A percentile compares a stretch with the other conserved stretches of the same genome.
Evolutionary conservation across 1,140 invertebrate species (phyloP).

Genomic region (Periplaneta americana): DNA sequence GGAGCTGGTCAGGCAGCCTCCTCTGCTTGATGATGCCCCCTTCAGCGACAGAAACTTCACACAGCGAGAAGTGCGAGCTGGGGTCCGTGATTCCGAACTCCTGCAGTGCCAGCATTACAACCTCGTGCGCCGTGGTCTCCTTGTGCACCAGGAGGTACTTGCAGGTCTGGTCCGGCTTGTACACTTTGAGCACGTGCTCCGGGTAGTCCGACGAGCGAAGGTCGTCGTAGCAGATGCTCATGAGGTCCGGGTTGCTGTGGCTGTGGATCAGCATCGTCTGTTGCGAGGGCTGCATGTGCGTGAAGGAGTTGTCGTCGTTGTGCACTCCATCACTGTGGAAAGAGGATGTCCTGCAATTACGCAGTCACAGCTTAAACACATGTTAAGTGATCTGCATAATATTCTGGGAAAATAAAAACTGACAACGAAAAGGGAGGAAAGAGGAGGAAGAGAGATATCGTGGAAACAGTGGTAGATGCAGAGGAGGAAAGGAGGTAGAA

Average conservation of each 20-base stretch:
- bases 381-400: no score
- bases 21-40: constrained; percentile 95
- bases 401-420: no score
- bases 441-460: no score
- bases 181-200: constrained; percentile 95
- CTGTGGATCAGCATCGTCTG: constrained; percentile 62
- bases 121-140: constrained; percentile 96
- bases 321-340: constrained; percentile 24
- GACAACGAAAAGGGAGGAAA: no score
- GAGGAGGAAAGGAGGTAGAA: no score
- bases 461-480: no score
- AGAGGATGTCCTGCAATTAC: background rate
- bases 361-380: no score
- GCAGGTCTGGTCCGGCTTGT: constrained; percentile 92
- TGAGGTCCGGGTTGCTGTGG: constrained; percentile 87
- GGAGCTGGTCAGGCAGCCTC: constrained; percentile 86
- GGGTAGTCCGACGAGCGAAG: constrained; percentile 76
- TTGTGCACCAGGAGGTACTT: constrained; percentile 97
- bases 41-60: constrained; percentile 92
- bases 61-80: constrained; percentile 87
- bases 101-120: constrained; percentile 94
- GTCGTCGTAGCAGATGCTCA: constrained; percentile 73
- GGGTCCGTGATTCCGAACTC: constrained; percentile 95
- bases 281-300: constrained; percentile 1
- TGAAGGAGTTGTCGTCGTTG: constrained; percentile 26